A percentile compares a stretch with the other conserved stretches of the same genome.
phyloP scores from a whole-genome alignment of 2,797 vertebrate genomes.

The Antrozous pallidus region DNA sequence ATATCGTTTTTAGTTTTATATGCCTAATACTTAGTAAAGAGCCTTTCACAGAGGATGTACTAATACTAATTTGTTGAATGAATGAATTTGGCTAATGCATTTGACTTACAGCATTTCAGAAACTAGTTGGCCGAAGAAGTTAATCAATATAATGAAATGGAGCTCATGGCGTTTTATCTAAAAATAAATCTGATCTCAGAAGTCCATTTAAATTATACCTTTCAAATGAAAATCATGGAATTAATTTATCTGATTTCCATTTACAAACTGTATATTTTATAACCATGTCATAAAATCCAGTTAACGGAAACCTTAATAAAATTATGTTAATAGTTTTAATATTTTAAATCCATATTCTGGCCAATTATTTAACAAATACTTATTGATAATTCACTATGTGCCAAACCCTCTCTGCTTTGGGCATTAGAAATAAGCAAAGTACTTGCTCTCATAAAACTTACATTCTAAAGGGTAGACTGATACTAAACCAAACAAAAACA shows the following conservation, averaged over 20 bases:
- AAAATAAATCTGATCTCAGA: conserved; percentile 52
- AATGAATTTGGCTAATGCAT: conserved; percentile 17
- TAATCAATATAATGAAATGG: conserved; percentile 45
- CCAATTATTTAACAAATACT: conserved; percentile 5
- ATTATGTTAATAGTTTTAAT: conserved; percentile 67
- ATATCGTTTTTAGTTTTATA: background rate
- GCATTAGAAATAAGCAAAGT: background rate
- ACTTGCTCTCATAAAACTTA: background rate
- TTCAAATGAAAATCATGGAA: conserved; percentile 50
- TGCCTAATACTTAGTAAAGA: background rate
- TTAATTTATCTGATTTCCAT: conserved; percentile 66
- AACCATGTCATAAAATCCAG: conserved; percentile 66
- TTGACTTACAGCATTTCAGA: conserved; percentile 30
- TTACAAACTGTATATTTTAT: conserved; percentile 75
- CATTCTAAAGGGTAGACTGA: background rate
- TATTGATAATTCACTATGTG: background rate
- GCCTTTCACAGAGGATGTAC: background rate
- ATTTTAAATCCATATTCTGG: background rate
- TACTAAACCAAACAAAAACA: background rate
- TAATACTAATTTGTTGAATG: conserved; percentile 50
- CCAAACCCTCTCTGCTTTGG: background rate
- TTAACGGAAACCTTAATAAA: conserved; percentile 71
- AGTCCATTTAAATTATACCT: conserved; percentile 48
- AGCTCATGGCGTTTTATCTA: conserved; percentile 46
- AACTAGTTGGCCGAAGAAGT: conserved; percentile 3